Evolutionary conservation across 2,113 vertebrate species (phyloP), one percentile per base, ranked within the genome.

Genomic region (Dromaius novaehollandiae): DNA sequence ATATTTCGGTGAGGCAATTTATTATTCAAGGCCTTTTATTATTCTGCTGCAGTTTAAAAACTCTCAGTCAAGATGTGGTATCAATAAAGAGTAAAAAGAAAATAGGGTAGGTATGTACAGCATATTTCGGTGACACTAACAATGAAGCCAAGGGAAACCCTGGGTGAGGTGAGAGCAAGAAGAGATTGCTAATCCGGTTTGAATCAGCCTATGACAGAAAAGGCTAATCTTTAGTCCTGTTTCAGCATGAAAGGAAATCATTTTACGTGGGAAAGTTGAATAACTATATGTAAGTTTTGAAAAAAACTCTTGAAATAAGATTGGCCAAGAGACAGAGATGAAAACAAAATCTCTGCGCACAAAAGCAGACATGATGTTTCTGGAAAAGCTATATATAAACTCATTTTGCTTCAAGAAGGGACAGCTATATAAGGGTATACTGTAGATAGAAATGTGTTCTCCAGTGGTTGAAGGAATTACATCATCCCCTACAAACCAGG

Each of bases 181-280:
- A 55, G 14, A 88, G 11, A 84, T 44, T 55, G 44, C 2, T 88
- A 36, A 74, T 26, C 58, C 94, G 32, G 4, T 82, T 83, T 91
- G 64, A 86, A 88, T 36, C 71, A 26, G 19, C 24, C 1, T 63
- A 60, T 40, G 32, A 73, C 19, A 82, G 44, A 91, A 86, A 87
- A 79, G 13, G 5, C 18, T 81, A 68, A 85, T 55, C 93, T 93
- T 82, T 65, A 87, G 93, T 89, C 24, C 64, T 50, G 8, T 51
- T 96, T 92, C 68, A 73, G 20, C 40, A 63, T 63, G 55, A 91
- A 88, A 93, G 50, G 20, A 89, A 95, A 94, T 89, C 60, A 66
- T 76, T 71, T 68, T 40, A 61, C 28, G 21, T 53, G 36, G 22
- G 20, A 36, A 95, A 93, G n/a, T 12, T 32, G 69, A 91, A 86